Percentiles rank a stretch among this genome's conserved stretches.
phyloP scores from a whole-genome alignment of 2,113 vertebrate species.

The Herpetotheres cachinnans region DNA sequence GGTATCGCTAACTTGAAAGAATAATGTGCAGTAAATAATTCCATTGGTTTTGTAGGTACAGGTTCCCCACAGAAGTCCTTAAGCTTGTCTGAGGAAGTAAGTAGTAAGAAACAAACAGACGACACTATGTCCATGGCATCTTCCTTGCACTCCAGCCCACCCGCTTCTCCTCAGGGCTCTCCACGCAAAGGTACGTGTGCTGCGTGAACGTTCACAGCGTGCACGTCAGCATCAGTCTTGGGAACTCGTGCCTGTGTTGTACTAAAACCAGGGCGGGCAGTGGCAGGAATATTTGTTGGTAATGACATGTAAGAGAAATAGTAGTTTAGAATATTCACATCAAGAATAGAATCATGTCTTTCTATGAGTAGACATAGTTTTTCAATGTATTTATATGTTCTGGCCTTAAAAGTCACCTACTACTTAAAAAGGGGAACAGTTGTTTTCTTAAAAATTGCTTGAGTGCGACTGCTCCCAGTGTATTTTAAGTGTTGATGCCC shows the following conservation, averaged over 20 bases:
- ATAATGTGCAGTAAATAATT: not conserved
- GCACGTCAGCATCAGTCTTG: fast-evolving
- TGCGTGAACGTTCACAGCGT: fast-evolving
- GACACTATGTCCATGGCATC: slow-evolving; percentile 84
- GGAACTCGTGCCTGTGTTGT: not conserved
- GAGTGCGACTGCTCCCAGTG: not conserved
- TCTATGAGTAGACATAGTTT: not conserved
- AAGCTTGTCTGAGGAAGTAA: slow-evolving; percentile 81
- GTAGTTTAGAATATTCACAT: not conserved
- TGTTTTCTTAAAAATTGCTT: not conserved
- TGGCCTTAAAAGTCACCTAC: not conserved
- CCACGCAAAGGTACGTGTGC: slow-evolving; percentile 85
- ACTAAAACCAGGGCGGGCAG: not conserved
- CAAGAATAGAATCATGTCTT: not conserved
- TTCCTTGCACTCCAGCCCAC: slow-evolving; percentile 89
- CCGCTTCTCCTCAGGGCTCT: slow-evolving; percentile 88
- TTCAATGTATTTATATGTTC: not conserved
- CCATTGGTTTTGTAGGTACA: slow-evolving; percentile 67
- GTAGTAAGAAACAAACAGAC: slow-evolving; percentile 81
- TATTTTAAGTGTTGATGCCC: not conserved
- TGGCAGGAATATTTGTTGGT: not conserved
- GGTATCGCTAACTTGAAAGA: not conserved
- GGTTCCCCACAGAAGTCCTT: slow-evolving; percentile 85
- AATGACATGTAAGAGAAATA: not conserved
- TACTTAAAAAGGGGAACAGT: not conserved